Evolutionary conservation across 2,888 invertebrate species (phyloP).

Genomic region (Ectemnius cavifrons): DNA sequence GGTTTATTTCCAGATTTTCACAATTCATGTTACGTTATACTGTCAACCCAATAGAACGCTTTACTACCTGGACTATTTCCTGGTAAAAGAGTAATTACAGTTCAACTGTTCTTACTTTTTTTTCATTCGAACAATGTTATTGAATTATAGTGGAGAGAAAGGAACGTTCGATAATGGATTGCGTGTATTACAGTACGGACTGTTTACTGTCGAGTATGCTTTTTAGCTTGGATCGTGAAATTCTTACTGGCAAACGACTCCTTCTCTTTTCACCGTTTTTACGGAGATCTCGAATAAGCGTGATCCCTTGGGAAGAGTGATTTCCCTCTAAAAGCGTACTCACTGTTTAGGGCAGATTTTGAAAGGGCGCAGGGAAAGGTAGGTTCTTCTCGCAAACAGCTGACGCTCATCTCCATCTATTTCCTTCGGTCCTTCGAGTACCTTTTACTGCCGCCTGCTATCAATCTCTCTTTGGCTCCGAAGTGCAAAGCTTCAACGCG

Average conservation of each 20-base stretch:
- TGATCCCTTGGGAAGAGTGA: constrained; percentile 34
- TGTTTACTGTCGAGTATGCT: too few relatives aligned
- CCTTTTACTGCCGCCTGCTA: not conserved
- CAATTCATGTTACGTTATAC: too few relatives aligned
- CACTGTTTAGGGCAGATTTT: constrained; percentile 39
- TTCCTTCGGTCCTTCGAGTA: constrained; percentile 2
- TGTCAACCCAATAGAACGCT: too few relatives aligned
- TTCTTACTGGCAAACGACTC: too few relatives aligned
- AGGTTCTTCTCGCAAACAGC: constrained; percentile 32
- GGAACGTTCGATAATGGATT: too few relatives aligned
- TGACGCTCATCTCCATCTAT: constrained; percentile 22
- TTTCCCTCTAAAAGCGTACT: constrained; percentile 29
- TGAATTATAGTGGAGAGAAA: too few relatives aligned
- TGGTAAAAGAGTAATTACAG: too few relatives aligned
- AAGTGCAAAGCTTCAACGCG: not conserved
- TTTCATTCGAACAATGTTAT: too few relatives aligned
- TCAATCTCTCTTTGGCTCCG: not conserved
- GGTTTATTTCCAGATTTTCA: constrained; percentile 1
- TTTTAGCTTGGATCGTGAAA: too few relatives aligned
- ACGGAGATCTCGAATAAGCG: constrained; percentile 16
- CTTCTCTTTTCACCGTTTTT: not conserved
- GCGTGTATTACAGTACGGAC: too few relatives aligned
- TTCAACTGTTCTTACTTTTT: too few relatives aligned
- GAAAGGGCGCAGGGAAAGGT: constrained; percentile 13
- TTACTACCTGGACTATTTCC: too few relatives aligned